Evolutionary conservation across 2,888 invertebrate genomes (phyloP), one percentile per base, ranked within the genome.

Genomic region (Liodrosophila aerea): DNA sequence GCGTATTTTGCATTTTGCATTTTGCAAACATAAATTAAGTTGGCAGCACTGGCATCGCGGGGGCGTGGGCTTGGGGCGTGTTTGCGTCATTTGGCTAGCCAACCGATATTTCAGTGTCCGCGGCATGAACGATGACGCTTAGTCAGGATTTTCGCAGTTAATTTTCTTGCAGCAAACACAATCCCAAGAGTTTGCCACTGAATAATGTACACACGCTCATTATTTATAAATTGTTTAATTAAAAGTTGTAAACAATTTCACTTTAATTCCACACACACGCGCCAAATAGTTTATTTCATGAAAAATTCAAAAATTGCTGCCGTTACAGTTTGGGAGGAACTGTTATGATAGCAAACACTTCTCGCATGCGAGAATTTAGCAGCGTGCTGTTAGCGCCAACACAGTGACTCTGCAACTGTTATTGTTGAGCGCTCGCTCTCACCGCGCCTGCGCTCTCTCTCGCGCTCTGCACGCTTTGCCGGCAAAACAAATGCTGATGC

Each of bases 381-480:
- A 1, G 45, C 51, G 40, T 44, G 51, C 58, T 50, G 39, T n/a
- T 22, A 4, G 61, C 54, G 57, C 41, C n/a, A 22, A 22, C n/a
- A 29, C 37, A 36, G 39, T 56, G 30, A 7, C 34, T 34, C 8
- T 11, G 0, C 65, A 83, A 84, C 64, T 70, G 50, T 60, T 47
- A 34, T 56, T 50, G 43, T 31, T 15, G 15, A 7, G 29, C 15
- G 9, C 43, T 34, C 22, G 27, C 8, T 0, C 34, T 36, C 39
- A 37, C 44, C 86, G 87, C 86, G 86, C 84, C 27, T 51, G 65
- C 8, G 16, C 37, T 41, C n/a, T n/a, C n/a, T n/a, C n/a, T n/a
- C n/a, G n/a, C n/a, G n/a, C n/a, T 51, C 51, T 72, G 80, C 87
- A 87, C 87, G 87, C 85, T 85, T 76, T 43, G 12, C 3, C 29